These are phyloP conservation scores for Idaea dimidiata DNA, from an alignment of 2,888 invertebrate genomes.

Conservation along the genomic window DNA sequence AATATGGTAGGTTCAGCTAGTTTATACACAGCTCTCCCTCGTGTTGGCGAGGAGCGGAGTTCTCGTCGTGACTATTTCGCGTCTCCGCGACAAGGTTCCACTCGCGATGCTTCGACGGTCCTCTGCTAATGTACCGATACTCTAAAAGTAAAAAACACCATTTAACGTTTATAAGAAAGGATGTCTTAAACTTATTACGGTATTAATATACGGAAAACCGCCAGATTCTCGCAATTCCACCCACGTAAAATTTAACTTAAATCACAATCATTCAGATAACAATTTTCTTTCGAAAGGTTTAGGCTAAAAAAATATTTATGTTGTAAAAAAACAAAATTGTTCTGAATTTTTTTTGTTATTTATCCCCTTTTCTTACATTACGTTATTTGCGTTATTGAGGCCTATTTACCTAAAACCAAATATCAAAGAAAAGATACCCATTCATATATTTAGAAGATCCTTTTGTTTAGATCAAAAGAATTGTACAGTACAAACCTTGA, in stretches of 20 bases:
- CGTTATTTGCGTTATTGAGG: not conserved
- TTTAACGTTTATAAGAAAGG: not conserved
- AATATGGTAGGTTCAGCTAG: not conserved
- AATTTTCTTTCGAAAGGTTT: not conserved
- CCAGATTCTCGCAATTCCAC: no score
- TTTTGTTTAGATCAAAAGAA: not conserved
- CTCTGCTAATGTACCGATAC: slow-evolving; percentile 65
- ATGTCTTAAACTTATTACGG: no score
- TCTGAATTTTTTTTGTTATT: not conserved
- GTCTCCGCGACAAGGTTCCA: slow-evolving; percentile 68
- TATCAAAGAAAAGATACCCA: slow-evolving; percentile 5
- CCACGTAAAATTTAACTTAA: no score
- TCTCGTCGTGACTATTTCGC: slow-evolving; percentile 86
- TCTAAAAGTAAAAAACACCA: slow-evolving; percentile 48
- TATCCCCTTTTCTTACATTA: not conserved
- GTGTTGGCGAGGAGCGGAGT: slow-evolving; percentile 85
- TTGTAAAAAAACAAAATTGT: not conserved
- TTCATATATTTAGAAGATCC: slow-evolving; percentile 3
- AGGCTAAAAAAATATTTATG: not conserved
- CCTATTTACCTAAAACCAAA: slow-evolving; percentile 4
- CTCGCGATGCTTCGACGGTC: slow-evolving; percentile 70
- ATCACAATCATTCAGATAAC: no score
- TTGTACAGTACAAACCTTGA: not conserved
- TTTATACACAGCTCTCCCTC: slow-evolving; percentile 85
- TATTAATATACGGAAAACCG: no score